Conservation (phyloP, 2,888 invertebrate species). For the Harpagoxenus sublaevis region DNA sequence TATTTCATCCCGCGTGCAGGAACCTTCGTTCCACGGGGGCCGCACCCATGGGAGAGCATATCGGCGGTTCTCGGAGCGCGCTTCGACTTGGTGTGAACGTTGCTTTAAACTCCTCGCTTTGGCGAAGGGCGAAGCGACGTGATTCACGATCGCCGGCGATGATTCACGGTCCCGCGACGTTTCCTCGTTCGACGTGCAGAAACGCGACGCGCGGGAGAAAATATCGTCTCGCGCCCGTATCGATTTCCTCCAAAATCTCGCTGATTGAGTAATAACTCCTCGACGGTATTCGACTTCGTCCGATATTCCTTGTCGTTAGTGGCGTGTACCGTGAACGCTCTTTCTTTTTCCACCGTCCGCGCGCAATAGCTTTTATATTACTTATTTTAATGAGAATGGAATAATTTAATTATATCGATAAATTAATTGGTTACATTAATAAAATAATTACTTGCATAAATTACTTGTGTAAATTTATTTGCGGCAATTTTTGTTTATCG, state of each 20-base stretch:
- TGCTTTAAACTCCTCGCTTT: conserved; percentile 57
- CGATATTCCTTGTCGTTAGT: background rate
- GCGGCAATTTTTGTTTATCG: background rate
- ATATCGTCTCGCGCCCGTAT: conserved; percentile 45
- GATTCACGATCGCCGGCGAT: conserved; percentile 77
- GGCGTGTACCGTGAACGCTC: background rate
- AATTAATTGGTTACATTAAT: conserved; percentile 4
- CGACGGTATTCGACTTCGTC: background rate
- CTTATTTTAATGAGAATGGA: background rate
- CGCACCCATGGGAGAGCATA: conserved; percentile 52
- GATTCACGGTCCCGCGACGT: conserved; percentile 73
- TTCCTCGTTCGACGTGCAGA: conserved; percentile 70
- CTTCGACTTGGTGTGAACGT: conserved; percentile 46
- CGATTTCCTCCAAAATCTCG: conserved; percentile 47
- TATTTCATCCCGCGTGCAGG: conserved; percentile 45
- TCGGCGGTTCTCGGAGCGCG: conserved; percentile 11
- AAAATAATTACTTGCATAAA: background rate
- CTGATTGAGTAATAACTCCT: conserved; percentile 31
- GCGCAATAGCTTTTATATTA: background rate
- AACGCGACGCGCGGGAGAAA: conserved; percentile 60
- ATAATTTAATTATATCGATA: conserved; percentile 5
- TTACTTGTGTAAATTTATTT: background rate
- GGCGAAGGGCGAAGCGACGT: conserved; percentile 72
- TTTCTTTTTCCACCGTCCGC: background rate
- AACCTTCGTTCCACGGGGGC: conserved; percentile 32